Evolutionary conservation across 2,113 vertebrate genomes (phyloP).

Genomic region (Meriones unguiculatus): DNA sequence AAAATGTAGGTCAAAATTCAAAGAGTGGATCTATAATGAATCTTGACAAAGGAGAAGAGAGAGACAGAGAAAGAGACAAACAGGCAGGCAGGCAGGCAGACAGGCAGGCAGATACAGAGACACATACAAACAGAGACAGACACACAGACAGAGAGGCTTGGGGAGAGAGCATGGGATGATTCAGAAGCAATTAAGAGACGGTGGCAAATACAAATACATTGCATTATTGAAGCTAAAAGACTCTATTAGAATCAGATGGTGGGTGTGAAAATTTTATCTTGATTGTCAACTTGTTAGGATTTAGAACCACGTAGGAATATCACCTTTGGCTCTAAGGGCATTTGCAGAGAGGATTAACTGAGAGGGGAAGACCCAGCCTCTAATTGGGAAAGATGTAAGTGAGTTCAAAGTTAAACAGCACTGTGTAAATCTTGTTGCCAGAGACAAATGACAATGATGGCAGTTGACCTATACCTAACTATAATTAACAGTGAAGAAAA

Average conservation of each 20-base stretch:
- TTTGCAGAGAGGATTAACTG: neutral
- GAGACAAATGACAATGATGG: neutral
- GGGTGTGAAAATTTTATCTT: no score
- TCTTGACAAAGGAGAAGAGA: neutral
- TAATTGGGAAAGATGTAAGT: neutral
- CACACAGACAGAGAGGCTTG: neutral
- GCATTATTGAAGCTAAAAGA: neutral
- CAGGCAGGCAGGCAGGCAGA: neutral
- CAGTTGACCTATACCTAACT: neutral
- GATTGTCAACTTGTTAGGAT: neutral
- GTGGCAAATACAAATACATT: neutral
- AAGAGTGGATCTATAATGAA: neutral
- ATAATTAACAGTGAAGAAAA: neutral
- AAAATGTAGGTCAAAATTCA: neutral
- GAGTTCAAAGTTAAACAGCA: neutral
- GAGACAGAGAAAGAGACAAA: neutral
- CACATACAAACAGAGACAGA: no score
- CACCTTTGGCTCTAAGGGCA: neutral
- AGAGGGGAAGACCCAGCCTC: neutral
- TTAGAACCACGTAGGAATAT: neutral
- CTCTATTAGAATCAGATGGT: neutral
- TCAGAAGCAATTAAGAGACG: neutral
- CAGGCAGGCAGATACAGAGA: neutral
- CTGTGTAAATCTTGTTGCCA: neutral
- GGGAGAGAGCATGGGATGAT: neutral